phyloP scores from a whole-genome alignment of 2,888 invertebrate genomes.

The Zygogramma bicolorata region DNA sequence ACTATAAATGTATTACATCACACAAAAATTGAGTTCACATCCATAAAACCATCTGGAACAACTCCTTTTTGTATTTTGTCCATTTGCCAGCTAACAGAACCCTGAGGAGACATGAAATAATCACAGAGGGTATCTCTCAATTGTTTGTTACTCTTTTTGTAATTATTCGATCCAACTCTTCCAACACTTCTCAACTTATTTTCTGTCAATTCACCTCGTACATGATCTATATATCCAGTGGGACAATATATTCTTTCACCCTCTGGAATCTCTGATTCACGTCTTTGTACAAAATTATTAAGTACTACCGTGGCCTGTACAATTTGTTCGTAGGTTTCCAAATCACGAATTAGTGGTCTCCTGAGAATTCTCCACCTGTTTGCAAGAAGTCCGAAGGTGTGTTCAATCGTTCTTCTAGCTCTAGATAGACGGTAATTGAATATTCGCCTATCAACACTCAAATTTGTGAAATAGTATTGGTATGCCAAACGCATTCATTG shows the following conservation, averaged over 20 bases:
- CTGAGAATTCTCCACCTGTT: too few relatives aligned
- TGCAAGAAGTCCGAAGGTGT: too few relatives aligned
- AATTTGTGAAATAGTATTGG: too few relatives aligned
- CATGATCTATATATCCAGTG: slow-evolving; percentile 4
- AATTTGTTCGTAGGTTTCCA: too few relatives aligned
- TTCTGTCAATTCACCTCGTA: slow-evolving; percentile 3
- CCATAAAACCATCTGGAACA: background rate
- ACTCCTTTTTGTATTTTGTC: background rate
- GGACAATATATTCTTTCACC: slow-evolving; percentile 4
- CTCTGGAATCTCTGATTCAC: background rate
- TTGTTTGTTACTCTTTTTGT: background rate
- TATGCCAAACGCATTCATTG: too few relatives aligned
- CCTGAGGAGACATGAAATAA: background rate
- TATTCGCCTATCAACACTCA: too few relatives aligned
- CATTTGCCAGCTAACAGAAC: background rate
- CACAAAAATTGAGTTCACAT: background rate
- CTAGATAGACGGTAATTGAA: too few relatives aligned
- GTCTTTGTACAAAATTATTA: slow-evolving; percentile 1
- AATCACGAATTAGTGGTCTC: too few relatives aligned
- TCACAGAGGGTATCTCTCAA: background rate
- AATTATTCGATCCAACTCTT: slow-evolving; percentile 2
- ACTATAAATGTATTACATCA: background rate
- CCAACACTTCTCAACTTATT: background rate
- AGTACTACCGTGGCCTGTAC: too few relatives aligned
- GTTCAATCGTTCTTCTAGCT: too few relatives aligned